Base-by-base conservation (phyloP, 2,888 invertebrate species). In the Nemotelus nigrinus region DNA sequence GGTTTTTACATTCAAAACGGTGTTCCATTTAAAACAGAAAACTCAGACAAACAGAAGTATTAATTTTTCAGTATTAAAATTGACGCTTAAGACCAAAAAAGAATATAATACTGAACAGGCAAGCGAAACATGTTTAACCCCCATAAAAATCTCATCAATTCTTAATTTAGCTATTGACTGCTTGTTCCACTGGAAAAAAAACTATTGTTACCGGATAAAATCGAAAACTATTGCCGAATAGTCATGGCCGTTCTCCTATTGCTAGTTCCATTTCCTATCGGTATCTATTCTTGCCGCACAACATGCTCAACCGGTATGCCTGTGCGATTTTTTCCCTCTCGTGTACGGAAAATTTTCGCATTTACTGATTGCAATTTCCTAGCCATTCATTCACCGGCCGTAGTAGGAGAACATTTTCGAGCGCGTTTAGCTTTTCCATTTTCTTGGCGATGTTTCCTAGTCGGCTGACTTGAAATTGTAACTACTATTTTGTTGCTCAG, bases 131-230 rank as follows among this genome's bases (percentile, higher is more conserved):
- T 25, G 25, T 25, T 25, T 25, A 25, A 25, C 25, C 25, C 25
- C 25, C 25, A 25, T 25, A 58, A 7, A 8, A 44, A 41, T 53
- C 10, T 55, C 70, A 43, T 70, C 43, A 70, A 70, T 50, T 50
- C 44, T n/a, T 55, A 70, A 70, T 70, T 70, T 43, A 70, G 39
- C 43, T 55, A 70, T 8, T 43, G 55, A 43, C 53, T n/a, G 25
- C 25, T 25, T 25, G 25, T 25, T 25, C 10, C 63, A 70, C 25
- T 53, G 55, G 3, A 70, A 39, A 41, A 70, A 55, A 57, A 64
- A 39, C 71, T 55, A 72, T 64, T 78, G 77, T 76, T 65, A 68
- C 75, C 55, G 65, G 74, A 79, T 76, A 77, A 60, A 78, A 79
- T 79, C 74, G 76, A 76, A 25, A 77, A 72, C 77, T 63, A 74